Evolutionary conservation across 2,888 invertebrate species (phyloP), one percentile per base, ranked within the genome.

Genomic region (Leptinotarsa rubiginosa): DNA sequence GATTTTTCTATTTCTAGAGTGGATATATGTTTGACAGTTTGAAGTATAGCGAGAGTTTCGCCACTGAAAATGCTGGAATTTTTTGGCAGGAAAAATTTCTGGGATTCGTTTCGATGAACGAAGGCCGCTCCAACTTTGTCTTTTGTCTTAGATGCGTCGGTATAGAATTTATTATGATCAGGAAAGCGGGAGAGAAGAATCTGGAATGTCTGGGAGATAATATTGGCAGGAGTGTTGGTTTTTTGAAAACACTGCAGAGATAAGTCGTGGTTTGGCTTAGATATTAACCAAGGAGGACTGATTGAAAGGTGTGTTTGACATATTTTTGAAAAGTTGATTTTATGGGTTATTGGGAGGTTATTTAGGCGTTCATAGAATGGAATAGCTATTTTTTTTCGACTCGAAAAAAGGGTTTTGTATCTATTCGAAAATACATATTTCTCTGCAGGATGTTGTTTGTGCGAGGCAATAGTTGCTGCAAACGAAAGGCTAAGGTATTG

Each of bases 41-140:
- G n/a, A n/a, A 47, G n/a, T 5, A 66, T 66, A 49, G 66, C 66
- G n/a, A n/a, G 7, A 4, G 20, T 41, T 66, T 66, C 66, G 18
- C 49, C 66, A 18, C 47, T 66, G 66, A 18, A 49, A 5, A 66
- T 20, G 12, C 47, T 47, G 49, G n/a, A 66, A 16, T 66, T 22
- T 15, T 16, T 47, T 66, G 66, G 47, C 1, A 66, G 66, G 7
- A 18, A 7, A 7, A 47, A 16, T 15, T 47, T 47, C n/a, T 47
- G 2, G 18, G 15, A 16, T 18, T 49, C 47, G 20, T 66, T 20
- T 18, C 7, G 47, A 15, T 15, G 47, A 4, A 66, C 49, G 41
- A 47, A 5, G n/a, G 66, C 66, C 16, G 18, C 41, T n/a, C 47
- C 47, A 47, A 47, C 47, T 20, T 49, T 49, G 3, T 47, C n/a